These are phyloP conservation scores for Odontesthes bonariensis DNA, from an alignment of 2,113 vertebrate genomes.

Conservation along the genomic window DNA sequence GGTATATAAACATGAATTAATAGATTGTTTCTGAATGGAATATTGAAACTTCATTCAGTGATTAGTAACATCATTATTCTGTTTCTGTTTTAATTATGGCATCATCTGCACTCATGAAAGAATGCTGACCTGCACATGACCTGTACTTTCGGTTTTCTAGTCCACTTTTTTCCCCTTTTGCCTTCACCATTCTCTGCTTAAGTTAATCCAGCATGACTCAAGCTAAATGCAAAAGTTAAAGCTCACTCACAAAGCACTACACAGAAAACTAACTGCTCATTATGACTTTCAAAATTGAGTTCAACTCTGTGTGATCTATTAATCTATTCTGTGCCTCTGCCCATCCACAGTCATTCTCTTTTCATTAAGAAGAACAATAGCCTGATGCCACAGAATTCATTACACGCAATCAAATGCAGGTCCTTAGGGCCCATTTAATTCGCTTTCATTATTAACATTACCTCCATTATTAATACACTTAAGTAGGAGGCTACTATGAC, in stretches of 20 bases:
- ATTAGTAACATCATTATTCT: conserved; percentile 55
- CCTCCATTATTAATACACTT: conserved; percentile 76
- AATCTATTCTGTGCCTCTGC: conserved; percentile 69
- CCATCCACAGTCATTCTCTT: conserved; percentile 54
- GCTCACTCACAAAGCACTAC: conserved; percentile 35
- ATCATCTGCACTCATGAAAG: conserved; percentile 63
- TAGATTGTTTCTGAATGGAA: conserved; percentile 36
- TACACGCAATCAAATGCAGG: conserved; percentile 75
- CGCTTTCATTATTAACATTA: conserved; percentile 78
- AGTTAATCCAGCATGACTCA: conserved; percentile 17
- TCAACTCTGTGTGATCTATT: conserved; percentile 77
- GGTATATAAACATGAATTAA: neutral
- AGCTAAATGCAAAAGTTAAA: conserved; percentile 38
- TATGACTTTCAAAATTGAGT: conserved; percentile 75
- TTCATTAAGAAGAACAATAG: conserved; percentile 80
- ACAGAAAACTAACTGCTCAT: conserved; percentile 77
- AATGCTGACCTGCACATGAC: conserved; percentile 61
- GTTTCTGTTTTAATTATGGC: conserved; percentile 50
- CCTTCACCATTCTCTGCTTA: conserved; percentile 21
- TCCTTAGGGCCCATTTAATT: conserved; percentile 75
- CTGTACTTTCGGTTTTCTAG: neutral
- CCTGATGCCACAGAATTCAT: conserved; percentile 70
- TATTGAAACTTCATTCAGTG: conserved; percentile 1
- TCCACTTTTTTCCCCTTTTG: conserved; percentile 5
- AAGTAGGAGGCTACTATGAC: conserved; percentile 44